Evolutionary conservation across 2,113 vertebrate genomes (phyloP), one percentile per base, ranked within the genome.

Genomic region (Egretta garzetta): DNA sequence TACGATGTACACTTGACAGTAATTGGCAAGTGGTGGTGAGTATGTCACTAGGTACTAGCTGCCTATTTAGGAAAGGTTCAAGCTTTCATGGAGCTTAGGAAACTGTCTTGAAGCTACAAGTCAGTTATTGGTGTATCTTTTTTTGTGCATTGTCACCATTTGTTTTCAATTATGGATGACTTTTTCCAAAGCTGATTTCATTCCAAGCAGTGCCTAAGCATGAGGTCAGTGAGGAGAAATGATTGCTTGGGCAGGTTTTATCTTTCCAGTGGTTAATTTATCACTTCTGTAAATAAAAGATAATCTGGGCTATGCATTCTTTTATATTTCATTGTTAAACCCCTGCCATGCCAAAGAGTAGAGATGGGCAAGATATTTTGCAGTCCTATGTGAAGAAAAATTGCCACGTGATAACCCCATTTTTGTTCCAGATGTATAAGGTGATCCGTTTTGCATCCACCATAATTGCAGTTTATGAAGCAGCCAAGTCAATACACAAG

Each of bases 241-340:
- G 23, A 75, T 94, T 93, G 30, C 63, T 95, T 92, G 79, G 66
- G 86, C 59, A 93, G 68, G 79, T 94, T 94, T 96, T 95, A 93
- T 97, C 92, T 96, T 95, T 83, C 79, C 82, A 88, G 86, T 94
- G 80, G 86, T 95, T 97, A 83, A 86, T 95, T 90, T 94, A 90
- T 97, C 75, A 52, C 80, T 96, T 95, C 50, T 93, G 82, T 94
- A 94, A 95, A 94, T 88, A 94, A 62, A 94, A 90, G 85, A 67
- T 82, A 63, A 71, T 90, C 75, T 60, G 27, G 49, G 56, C 37
- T 90, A 63, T 63, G 35, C 9, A 2, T 94, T 90, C 75, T 90
- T 94, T 80, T 77, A 4, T 84, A 59, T 88, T 73, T 83, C 53
- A 39, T 74, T 92, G 63, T 88, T 88, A 90, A 80, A 92, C 28